Evolutionary conservation across 1,140 invertebrate species (phyloP), one percentile per base, ranked within the genome.

Genomic region (Drosophila mayri): DNA sequence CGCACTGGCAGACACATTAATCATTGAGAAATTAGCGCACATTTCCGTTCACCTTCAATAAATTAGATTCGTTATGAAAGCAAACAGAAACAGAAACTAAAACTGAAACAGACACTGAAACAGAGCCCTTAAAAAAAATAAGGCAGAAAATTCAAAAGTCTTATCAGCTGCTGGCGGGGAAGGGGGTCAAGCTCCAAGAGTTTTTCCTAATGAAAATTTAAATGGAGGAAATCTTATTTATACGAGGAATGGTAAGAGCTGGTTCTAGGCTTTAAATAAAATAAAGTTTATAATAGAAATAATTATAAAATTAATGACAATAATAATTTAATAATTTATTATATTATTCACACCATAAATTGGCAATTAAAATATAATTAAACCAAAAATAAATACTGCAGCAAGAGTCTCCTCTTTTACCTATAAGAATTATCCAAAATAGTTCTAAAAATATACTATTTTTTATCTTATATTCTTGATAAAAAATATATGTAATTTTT

Each of bases 1-100:
- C 59, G 49, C 61, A 73, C 62, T 20, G 38, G 32, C 44, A 76
- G 32, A 58, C 52, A 76, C 83, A 88, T 88, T 88, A 88, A 88
- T 88, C 84, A 88, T 80, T 79, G 66, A 70, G 68, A 84, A 88
- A 88, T 88, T 88, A 88, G 84, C 80, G 71, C 76, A 80, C 80
- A 88, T 88, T 84, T 88, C 84, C 84, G 84, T 88, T 88, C 80
- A 88, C 84, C 84, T 88, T 88, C 84, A 87, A 87, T 88, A 75
- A 87, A 88, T 88, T 83, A 77, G 75, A 87, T 85, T 85, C 68
- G 67, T 76, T 81, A 76, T 70, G 68, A 73, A 59, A 49, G 73
- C 65, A 72, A 79, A 61, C 64, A 41, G 55, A 55, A 40, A 66
- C 41, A 30, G 54, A 44, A 41, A 64, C 55, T 32, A 37, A 47